Evolutionary conservation across 35 echinoderm and acorn worm genomes (phyloP).

Genomic region (Heliocidaris erythrogramma): DNA sequence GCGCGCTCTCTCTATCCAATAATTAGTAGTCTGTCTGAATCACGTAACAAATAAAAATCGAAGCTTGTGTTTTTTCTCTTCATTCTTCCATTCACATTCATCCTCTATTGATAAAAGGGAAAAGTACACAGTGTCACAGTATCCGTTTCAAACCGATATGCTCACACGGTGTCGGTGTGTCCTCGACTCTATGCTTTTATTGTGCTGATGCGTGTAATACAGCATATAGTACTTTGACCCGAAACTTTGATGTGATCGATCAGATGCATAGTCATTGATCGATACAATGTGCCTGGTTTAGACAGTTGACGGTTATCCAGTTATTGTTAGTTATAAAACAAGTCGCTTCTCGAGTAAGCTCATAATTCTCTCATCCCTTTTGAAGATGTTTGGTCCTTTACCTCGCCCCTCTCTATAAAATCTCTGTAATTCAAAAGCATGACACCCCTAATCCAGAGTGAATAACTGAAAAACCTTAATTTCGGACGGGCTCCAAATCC

Average conservation of each 20-base stretch:
- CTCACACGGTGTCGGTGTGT: constrained; percentile 3
- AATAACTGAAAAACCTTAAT: background rate
- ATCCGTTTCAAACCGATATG: constrained; percentile 35
- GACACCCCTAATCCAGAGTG: background rate
- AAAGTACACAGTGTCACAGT: constrained; percentile 34
- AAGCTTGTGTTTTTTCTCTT: background rate
- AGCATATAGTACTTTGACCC: constrained; percentile 42
- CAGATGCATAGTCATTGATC: background rate
- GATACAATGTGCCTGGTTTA: background rate
- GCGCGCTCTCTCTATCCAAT: background rate
- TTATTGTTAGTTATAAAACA: background rate
- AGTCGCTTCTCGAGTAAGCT: background rate
- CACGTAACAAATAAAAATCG: constrained; percentile 34
- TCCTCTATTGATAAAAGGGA: constrained; percentile 16
- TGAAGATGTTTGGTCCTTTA: background rate
- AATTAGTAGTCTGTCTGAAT: constrained; percentile 4
- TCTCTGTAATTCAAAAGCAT: background rate
- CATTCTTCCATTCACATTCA: constrained; percentile 40
- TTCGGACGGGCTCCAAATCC: constrained; percentile 7
- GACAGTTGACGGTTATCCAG: background rate
- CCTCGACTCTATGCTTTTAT: constrained; percentile 12
- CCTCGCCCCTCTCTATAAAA: background rate
- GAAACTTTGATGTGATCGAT: constrained; percentile 29
- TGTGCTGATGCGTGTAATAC: constrained; percentile 32
- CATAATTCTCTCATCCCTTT: background rate